Evolutionary conservation across 2,888 invertebrate genomes (phyloP).

Genomic region (Melieria omissa): DNA sequence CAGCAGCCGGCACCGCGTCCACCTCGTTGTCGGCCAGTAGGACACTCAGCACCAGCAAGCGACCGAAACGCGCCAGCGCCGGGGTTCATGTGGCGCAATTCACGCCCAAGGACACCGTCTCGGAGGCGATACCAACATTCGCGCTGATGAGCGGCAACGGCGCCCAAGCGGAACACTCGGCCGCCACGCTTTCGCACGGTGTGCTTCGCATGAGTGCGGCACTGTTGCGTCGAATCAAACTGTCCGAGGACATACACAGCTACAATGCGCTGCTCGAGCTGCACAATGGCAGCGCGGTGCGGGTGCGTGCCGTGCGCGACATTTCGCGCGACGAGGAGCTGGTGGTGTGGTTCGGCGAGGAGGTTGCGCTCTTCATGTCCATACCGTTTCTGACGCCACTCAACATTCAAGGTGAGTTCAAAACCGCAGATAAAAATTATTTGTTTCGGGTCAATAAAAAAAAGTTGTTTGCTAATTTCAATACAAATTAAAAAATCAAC

Average conservation of each 20-base stretch:
- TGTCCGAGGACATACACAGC: constrained; percentile 72
- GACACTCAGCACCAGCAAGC: constrained; percentile 14
- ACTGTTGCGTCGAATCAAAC: constrained; percentile 63
- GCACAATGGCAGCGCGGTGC: constrained; percentile 51
- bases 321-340: constrained; percentile 76
- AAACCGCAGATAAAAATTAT: background rate
- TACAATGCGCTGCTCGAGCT: constrained; percentile 68
- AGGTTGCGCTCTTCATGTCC: constrained; percentile 75
- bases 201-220: constrained; percentile 53
- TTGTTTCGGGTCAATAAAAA: too few relatives aligned
- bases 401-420: constrained; percentile 80
- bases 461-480: too few relatives aligned
- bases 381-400: constrained; percentile 83
- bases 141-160: constrained; percentile 50
- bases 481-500: background rate
- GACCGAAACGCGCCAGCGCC: constrained; percentile 42
- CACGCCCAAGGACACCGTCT: constrained; percentile 58
- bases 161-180: constrained; percentile 24
- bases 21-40: constrained; percentile 21
- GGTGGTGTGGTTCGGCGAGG: constrained; percentile 85
- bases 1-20: constrained; percentile 7
- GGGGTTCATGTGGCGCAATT: constrained; percentile 59
- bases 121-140: constrained; percentile 51
- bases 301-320: constrained; percentile 65
- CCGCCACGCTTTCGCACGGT: constrained; percentile 44